phyloP scores from a whole-genome alignment of 1,140 invertebrate genomes.

The Pseudomyrmex gracilis region DNA sequence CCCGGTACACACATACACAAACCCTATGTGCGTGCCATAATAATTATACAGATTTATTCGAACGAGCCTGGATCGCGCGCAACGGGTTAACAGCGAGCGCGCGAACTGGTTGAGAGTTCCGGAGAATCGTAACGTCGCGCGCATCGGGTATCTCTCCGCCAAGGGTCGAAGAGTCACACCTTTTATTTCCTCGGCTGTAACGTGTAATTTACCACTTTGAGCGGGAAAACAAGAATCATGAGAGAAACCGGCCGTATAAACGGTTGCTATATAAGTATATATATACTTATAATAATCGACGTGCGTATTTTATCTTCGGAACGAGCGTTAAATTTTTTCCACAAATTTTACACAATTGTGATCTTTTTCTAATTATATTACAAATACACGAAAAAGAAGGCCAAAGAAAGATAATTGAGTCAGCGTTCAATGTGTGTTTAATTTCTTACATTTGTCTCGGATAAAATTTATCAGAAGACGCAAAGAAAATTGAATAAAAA shows the following conservation, averaged over 20 bases:
- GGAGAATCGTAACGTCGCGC: constrained; percentile 61
- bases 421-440: constrained; percentile 4
- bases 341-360: constrained; percentile 8
- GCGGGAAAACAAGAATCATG: constrained; percentile 50
- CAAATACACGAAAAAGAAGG: neutral
- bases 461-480: neutral
- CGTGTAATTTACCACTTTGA: constrained; percentile 70
- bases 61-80: constrained; percentile 55
- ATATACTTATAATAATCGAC: neutral
- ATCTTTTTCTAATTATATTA: constrained; percentile 4
- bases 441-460: no score
- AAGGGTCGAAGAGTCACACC: constrained; percentile 66
- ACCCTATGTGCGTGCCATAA: constrained; percentile 61
- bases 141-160: constrained; percentile 43
- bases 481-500: neutral
- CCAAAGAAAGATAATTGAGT: neutral
- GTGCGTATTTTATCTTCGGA: constrained; percentile 39
- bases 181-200: constrained; percentile 68
- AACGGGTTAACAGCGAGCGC: constrained; percentile 64
- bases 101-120: constrained; percentile 70
- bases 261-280: constrained; percentile 56
- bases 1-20: constrained; percentile 65
- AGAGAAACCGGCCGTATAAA: constrained; percentile 47
- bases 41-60: constrained; percentile 81
- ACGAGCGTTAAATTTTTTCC: constrained; percentile 14